Evolutionary conservation across 2,113 vertebrate genomes (phyloP), one percentile per base, ranked within the genome.

Genomic region (Sorex araneus): DNA sequence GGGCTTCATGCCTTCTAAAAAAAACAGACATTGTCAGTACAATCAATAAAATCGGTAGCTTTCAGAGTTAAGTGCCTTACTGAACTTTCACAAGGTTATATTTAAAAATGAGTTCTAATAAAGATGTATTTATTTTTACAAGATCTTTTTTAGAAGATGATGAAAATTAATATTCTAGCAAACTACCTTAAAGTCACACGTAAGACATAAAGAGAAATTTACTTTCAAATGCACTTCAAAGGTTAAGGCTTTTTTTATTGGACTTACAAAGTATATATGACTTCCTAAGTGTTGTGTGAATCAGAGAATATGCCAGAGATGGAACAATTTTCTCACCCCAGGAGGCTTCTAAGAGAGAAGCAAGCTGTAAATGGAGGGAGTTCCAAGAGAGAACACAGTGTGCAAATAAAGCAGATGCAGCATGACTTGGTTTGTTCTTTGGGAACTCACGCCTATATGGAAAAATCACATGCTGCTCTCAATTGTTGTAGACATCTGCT

Each of bases 401-500:
- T 94, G 78, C 89, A 12, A 92, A 19, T 13, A 57, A 36, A 92
- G 89, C 90, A 95, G 94, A 94, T 86, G 92, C 91, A 83, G 91
- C 66, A 8, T 79, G 84, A 78, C 81, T 89, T 63, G 36, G 77
- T 45, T 84, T 89, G 87, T 94, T 96, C 85, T 87, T 77, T 92
- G 93, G 89, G 91, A 95, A 78, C 43, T 32, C 74, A 74, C 4
- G 13, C 54, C 75, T 87, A 7, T 85, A 84, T 87, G 92, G 94
- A 71, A 94, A 95, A 94, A 87, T 85, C 89, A 85, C 89, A 69
- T 57, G 87, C 89, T 93, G 90, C 87, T 95, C 89, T 77, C 87
- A 69, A 0, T 94, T 84, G 89, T 64, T 85, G 64, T 34, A 64
- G 94, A 96, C 94, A 95, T 96, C 95, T 96, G 95, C 81, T 90